Percentiles rank a stretch among this genome's conserved stretches.
These are phyloP conservation scores for Steinernema carpocapsae DNA, from an alignment of 2,888 invertebrate species.

Conservation along the genomic window DNA sequence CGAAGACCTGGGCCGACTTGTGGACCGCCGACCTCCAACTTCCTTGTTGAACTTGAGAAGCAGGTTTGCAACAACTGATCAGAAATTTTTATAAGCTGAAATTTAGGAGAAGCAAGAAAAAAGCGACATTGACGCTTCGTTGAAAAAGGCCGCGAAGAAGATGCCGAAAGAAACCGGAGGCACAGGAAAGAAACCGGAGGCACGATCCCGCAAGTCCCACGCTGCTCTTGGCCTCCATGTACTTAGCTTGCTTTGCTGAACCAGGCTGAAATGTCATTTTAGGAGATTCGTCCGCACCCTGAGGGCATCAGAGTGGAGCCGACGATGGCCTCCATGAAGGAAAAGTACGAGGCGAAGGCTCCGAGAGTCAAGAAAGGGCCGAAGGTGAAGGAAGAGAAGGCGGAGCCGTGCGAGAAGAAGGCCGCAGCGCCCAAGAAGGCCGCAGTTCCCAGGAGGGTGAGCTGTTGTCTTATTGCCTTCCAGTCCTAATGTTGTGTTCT, in stretches of 20 bases:
- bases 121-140: conserved; percentile 79
- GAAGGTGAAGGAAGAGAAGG: too few relatives aligned
- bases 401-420: too few relatives aligned
- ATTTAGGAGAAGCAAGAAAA: conserved; percentile 51
- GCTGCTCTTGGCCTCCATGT: conserved; percentile 35
- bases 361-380: conserved; percentile 48
- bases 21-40: conserved; percentile 85
- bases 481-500: too few relatives aligned
- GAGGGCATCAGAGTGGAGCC: conserved; percentile 53
- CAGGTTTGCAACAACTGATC: conserved; percentile 44
- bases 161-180: conserved; percentile 50
- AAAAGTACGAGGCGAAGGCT: conserved; percentile 59
- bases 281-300: conserved; percentile 44
- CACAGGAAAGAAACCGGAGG: too few relatives aligned
- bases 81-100: too few relatives aligned
- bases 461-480: too few relatives aligned
- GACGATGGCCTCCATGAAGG: conserved; percentile 52
- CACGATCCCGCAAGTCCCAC: conserved; percentile 44
- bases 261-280: too few relatives aligned
- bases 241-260: not conserved
- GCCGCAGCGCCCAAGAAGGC: conserved; percentile 16
- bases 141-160: conserved; percentile 72
- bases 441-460: too few relatives aligned
- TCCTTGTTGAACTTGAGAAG: conserved; percentile 59
- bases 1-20: conserved; percentile 79